Conservation (phyloP, 1,140 invertebrate genomes). For the Marisa cornuarietis region DNA sequence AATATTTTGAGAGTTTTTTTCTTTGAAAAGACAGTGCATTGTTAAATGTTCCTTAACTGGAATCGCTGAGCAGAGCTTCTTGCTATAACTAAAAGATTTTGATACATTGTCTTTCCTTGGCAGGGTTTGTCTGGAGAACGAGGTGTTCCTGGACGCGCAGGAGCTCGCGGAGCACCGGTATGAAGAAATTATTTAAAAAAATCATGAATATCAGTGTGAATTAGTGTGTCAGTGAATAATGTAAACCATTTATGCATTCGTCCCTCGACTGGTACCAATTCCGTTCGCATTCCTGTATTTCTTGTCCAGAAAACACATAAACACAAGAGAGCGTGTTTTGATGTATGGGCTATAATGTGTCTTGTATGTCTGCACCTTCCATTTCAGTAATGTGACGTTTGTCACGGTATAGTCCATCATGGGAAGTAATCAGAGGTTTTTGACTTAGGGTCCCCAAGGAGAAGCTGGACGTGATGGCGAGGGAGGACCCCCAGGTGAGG, state of each 20-base stretch:
- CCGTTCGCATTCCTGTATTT: too few species aligned
- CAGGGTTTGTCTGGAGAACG: constrained; percentile 45
- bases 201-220: too few species aligned
- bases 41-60: background rate
- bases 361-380: too few species aligned
- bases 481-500: constrained; percentile 32
- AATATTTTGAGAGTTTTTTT: background rate
- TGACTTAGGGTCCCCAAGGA: constrained; percentile 17
- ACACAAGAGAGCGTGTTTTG: too few species aligned
- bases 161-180: constrained; percentile 37
- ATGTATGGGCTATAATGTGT: too few species aligned
- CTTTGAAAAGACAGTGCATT: background rate
- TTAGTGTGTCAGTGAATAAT: too few species aligned
- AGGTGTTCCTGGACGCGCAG: constrained; percentile 33
- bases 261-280: too few species aligned
- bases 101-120: constrained; percentile 6
- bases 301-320: too few species aligned
- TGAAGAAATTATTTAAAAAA: constrained; percentile 3
- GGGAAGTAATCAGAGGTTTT: background rate
- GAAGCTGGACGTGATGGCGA: constrained; percentile 29
- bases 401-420: background rate
- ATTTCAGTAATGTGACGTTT: background rate
- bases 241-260: too few species aligned
- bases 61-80: background rate
- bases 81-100: background rate